phyloP scores from a whole-genome alignment of 2,797 vertebrate species.

The Margarornis squamiger region DNA sequence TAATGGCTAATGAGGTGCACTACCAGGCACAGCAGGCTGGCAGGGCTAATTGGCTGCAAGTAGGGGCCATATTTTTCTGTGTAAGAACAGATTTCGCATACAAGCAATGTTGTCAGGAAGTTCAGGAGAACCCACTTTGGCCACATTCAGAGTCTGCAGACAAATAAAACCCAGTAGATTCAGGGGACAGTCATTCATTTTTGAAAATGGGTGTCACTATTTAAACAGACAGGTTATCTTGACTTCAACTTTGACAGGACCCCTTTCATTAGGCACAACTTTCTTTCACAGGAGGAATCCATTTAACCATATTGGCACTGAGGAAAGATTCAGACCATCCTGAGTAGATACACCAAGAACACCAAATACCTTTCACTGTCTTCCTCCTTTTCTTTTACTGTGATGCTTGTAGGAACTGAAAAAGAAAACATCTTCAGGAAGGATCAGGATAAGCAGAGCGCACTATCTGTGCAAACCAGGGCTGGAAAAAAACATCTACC shows the following conservation, averaged over 20 bases:
- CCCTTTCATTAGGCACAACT: neutral
- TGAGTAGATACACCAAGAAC: neutral
- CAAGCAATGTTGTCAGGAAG: neutral
- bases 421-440: neutral
- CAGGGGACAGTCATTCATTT: neutral
- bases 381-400: neutral
- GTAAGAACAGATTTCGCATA: conserved; percentile 33
- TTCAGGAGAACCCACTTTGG: neutral
- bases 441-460: neutral
- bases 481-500: neutral
- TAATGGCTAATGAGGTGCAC: conserved; percentile 49
- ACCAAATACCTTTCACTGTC: neutral
- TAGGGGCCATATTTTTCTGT: conserved; percentile 34
- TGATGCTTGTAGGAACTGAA: neutral
- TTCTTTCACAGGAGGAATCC: neutral
- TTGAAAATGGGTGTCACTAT: neutral
- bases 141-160: conserved; percentile 18
- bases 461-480: neutral
- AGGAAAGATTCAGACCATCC: neutral
- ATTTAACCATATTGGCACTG: neutral
- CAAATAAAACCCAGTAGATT: neutral
- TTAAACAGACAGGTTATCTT: neutral
- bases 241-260: neutral
- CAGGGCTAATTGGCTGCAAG: conserved; percentile 36
- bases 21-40: conserved; percentile 35